phyloP scores from a whole-genome alignment of 1,140 invertebrate species.

The Neodiprion lecontei region DNA sequence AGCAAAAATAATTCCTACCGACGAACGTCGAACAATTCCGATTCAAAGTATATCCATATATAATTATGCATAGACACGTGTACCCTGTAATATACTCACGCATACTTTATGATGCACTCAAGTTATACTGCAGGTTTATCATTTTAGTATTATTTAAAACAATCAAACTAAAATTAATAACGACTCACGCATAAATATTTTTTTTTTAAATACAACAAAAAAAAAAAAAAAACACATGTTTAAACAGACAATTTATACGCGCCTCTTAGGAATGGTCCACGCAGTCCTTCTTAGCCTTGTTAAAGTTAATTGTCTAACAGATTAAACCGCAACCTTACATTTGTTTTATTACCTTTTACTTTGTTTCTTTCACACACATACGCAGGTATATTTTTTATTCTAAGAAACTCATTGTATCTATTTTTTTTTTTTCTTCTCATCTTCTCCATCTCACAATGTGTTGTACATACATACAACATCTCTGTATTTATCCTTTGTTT shows the following conservation, averaged over 20 bases:
- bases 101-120: too few species aligned
- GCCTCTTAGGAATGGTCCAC: constrained; percentile 55
- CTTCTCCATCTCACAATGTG: constrained; percentile 10
- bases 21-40: too few species aligned
- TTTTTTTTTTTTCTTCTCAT: background rate
- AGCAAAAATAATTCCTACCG: too few species aligned
- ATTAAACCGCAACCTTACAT: constrained; percentile 13
- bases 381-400: background rate
- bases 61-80: too few species aligned
- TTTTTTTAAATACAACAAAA: too few species aligned
- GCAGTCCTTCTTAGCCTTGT: constrained; percentile 43
- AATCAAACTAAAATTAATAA: too few species aligned
- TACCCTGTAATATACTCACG: too few species aligned
- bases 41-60: too few species aligned
- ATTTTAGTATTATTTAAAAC: too few species aligned
- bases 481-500: background rate
- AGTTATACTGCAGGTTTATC: too few species aligned
- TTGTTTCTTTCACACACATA: constrained; percentile 6
- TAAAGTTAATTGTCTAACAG: background rate
- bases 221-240: too few species aligned
- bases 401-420: constrained; percentile 2
- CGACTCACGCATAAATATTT: too few species aligned
- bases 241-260: background rate
- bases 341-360: constrained; percentile 9
- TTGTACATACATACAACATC: constrained; percentile 15